Base-by-base conservation (phyloP, 2,797 vertebrate genomes). In the Myotis findleyi region DNA sequence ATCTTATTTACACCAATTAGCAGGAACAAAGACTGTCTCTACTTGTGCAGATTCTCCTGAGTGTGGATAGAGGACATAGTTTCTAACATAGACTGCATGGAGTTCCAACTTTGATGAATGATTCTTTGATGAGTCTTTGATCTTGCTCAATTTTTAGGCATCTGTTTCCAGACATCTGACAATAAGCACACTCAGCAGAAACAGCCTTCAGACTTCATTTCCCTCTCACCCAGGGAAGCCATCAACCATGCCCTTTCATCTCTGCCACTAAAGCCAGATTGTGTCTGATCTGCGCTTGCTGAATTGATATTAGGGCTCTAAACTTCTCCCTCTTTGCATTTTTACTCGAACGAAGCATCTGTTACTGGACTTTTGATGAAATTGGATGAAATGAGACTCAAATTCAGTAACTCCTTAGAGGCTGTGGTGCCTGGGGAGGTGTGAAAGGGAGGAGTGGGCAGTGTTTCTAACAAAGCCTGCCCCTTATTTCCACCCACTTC, bases 161-260 rank as follows among this genome's bases (percentile, higher is more conserved):
- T 95, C 95, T 92, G 87, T 95, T 96, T 92, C 69, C 30, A 92
- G 89, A 93, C 68, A 76, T 53, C 57, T 87, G 69, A 85, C 79
- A 95, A 80, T 49, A 73, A 93, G 73, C 90, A 94, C 14, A 83
- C n/a, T 95, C 92, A 92, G 93, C 95, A 97, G 77, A 97, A 97
- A 84, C 36, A 88, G 79, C 18, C 21, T 94, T 90, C 83, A 57
- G 92, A 71, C 82, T 94, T 96, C 76, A 95, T 73, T 91, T 95
- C 49, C 47, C 57, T 72, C 51, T 71, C 47, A 88, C 69, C 69
- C 73, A 94, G 73, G 95, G 84, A 95, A 90, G 51, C 87, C 75
- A 72, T 93, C 89, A 88, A 7, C 82, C 71, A 80, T 64, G 79
- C n/a, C 85, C 90, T 96, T 95, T 96, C 53, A 92, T 94, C 53